A percentile compares a stretch with the other conserved stretches of the same genome.
These are phyloP conservation scores for Myiozetetes cayanensis DNA, from an alignment of 2,113 vertebrate species.

Conservation along the genomic window DNA sequence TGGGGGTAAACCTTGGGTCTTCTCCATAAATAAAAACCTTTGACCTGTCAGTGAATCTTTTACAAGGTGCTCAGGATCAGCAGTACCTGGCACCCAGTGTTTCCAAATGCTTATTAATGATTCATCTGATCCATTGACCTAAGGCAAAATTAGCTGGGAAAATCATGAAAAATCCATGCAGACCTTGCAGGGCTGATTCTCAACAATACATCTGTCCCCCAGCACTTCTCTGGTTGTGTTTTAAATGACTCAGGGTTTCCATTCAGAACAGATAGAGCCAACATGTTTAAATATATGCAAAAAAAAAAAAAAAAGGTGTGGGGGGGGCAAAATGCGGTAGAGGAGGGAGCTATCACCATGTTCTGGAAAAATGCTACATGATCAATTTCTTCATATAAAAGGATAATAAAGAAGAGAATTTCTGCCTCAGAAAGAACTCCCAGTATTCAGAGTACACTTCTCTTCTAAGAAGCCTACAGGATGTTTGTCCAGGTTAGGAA, in stretches of 20 bases:
- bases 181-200: background rate
- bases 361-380: background rate
- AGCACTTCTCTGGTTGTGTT: background rate
- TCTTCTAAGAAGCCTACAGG: background rate
- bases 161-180: background rate
- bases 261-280: background rate
- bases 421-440: background rate
- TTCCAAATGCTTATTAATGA: conserved; percentile 51
- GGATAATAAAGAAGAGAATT: background rate
- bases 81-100: background rate
- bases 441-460: background rate
- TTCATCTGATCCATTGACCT: conserved; percentile 47
- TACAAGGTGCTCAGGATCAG: conserved; percentile 29
- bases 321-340: background rate
- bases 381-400: background rate
- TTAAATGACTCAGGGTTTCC: background rate
- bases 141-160: conserved; percentile 18
- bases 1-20: conserved; percentile 1
- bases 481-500: background rate
- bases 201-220: background rate
- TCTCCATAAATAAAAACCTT: conserved; percentile 35
- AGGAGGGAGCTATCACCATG: background rate
- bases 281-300: background rate
- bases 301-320: background rate
- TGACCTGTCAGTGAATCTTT: conserved; percentile 48